Evolutionary conservation across 1,140 invertebrate species (phyloP), one percentile per base, ranked within the genome.

Genomic region (Holcopasites calliopsidis): DNA sequence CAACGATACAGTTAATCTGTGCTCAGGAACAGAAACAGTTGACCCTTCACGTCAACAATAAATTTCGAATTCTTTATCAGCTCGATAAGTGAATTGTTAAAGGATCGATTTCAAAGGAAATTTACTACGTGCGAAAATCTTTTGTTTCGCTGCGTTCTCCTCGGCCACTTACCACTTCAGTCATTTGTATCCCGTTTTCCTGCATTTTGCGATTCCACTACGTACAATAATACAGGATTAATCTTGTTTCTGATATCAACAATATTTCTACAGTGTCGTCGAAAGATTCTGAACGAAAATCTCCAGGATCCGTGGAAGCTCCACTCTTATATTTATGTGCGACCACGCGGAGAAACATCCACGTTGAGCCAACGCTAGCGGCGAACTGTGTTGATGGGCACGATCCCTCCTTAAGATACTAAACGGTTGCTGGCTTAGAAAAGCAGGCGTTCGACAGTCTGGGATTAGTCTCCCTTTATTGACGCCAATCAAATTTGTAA

Each of bases 131-230:
- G 13, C 16, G 3, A 38, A 21, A 16, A 60, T 40, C 16, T 26
- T 26, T n/a, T 1, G 11, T 18, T 16, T 2, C 0, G 66, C 21
- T 1, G 0, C 1, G 6, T 18, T 21, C 11, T 7, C 35, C 1
- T 13, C n/a, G n/a, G 0, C 55, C 13, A 82, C 81, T 83, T 23
- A 83, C 81, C 35, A 83, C 28, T 38, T 83, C 79, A 3, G n/a
- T 57, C 52, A 82, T 75, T n/a, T 75, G 61, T 6, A 79, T 58
- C 10, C 23, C 44, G 35, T 79, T 82, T 21, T 64, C 76, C 13
- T 38, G 10, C 81, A 83, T 83, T 47, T 55, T 71, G 16, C 44
- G 44, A 47, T 47, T 47, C 18, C 28, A 18, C n/a, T 21, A 3
- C 5, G 10, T n/a, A n/a, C 8, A 31, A 13, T 0, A 23, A 23